Percentiles rank a stretch among this genome's conserved stretches.
These are phyloP conservation scores for Eubucco bourcierii DNA, from an alignment of 2,113 vertebrate genomes.

Conservation along the genomic window DNA sequence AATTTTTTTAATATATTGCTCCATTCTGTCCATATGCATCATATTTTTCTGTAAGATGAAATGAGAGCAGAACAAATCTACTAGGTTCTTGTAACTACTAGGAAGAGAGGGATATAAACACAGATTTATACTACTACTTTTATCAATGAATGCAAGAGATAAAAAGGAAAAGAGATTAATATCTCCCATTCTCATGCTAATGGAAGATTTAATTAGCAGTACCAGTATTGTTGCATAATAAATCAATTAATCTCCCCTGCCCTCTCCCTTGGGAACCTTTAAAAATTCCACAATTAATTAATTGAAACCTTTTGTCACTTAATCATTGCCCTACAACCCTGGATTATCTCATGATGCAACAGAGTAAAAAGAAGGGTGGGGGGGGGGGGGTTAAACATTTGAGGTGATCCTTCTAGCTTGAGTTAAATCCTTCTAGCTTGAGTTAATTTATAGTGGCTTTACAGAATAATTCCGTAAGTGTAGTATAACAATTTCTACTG, in stretches of 20 bases:
- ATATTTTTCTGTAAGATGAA: background rate
- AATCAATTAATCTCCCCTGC: conserved; percentile 37
- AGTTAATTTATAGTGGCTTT: background rate
- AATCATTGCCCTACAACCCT: background rate
- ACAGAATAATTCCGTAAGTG: background rate
- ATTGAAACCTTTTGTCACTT: conserved; percentile 14
- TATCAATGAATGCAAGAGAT: background rate
- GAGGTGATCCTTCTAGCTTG: background rate
- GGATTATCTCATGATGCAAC: background rate
- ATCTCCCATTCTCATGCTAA: background rate
- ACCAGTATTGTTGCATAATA: background rate
- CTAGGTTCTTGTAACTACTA: background rate
- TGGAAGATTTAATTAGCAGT: conserved; percentile 41
- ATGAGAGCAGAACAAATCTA: background rate
- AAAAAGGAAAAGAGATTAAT: background rate
- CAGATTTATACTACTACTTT: background rate
- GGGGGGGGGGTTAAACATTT: background rate
- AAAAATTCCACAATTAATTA: background rate
- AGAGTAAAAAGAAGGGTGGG: background rate
- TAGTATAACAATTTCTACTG: background rate
- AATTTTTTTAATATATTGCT: background rate
- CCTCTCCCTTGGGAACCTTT: conserved; percentile 29
- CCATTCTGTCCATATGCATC: background rate
- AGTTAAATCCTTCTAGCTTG: background rate
- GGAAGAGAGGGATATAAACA: background rate